Evolutionary conservation across 1,140 invertebrate species (phyloP), one percentile per base, ranked within the genome.

Genomic region (Diorhabda sublineata): DNA sequence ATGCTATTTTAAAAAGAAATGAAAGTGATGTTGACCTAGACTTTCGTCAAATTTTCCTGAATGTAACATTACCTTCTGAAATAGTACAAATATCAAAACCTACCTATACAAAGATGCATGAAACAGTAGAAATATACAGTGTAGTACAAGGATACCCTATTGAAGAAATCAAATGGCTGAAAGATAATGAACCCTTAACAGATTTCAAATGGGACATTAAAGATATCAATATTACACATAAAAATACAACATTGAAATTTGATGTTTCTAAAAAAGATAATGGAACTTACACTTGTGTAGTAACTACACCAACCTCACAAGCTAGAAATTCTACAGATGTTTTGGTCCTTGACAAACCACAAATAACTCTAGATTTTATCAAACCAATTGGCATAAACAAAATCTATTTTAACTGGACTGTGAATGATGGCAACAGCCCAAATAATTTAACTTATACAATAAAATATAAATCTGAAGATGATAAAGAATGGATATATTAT

Each of bases 321-420:
- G 75, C 82, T 4, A 81, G 76, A 56, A 78, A 73, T n/a, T 71
- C 76, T 43, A 81, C 84, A 4, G 83, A 86, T 8, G 78, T 92
- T 2, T 84, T 89, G 67, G 86, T 92, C 2, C 83, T 88, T 74
- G 90, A 91, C 72, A 84, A 85, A 71, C 92, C 92, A 3, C 85
- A 88, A 76, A 84, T 93, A 0, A 85, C 83, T 63, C 87, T 93
- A 67, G 89, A 92, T 76, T 88, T 87, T 64, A 87, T 91, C 2
- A 92, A 91, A 79, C 87, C 90, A 0, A 90, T 94, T 4, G 91
- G 90, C 42, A 86, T 87, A 8, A 84, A 85, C 8, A 88, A 89
- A 79, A 88, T 95, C 60, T 95, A 87, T 78, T 75, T 94, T 0
- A 94, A 94, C 79, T 95, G 92, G 92, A 94, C 92, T 0, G 82